Evolutionary conservation across 2,888 invertebrate species (phyloP).

Genomic region (Seladonia tumulorum): DNA sequence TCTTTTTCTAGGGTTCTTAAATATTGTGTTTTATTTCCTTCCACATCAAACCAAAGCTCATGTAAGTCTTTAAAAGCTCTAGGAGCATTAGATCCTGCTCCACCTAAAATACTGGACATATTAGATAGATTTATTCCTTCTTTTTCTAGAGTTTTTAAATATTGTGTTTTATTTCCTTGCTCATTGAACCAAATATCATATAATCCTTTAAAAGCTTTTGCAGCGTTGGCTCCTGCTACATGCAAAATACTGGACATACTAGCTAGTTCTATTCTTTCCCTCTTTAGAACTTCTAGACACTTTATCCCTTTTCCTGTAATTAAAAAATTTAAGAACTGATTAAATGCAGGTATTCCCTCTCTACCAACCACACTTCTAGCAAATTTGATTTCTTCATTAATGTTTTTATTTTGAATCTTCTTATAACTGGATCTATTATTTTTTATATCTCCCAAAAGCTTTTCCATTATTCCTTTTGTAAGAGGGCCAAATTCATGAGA

Average conservation of each 20-base stretch:
- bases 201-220: slow-evolving; percentile 73
- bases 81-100: no score
- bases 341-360: slow-evolving; percentile 5
- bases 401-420: slow-evolving; percentile 55
- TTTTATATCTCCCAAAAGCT: slow-evolving; percentile 69
- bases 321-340: slow-evolving; percentile 17
- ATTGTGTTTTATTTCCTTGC: slow-evolving; percentile 9
- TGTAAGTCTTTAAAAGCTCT: no score
- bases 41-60: no score
- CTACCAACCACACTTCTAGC: slow-evolving; percentile 22
- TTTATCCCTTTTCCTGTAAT: neutral
- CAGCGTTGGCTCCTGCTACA: slow-evolving; percentile 62
- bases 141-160: slow-evolving; percentile 40
- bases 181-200: slow-evolving; percentile 71
- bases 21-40: no score
- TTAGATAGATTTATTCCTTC: slow-evolving; percentile 38
- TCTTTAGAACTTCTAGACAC: slow-evolving; percentile 11
- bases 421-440: slow-evolving; percentile 54
- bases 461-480: slow-evolving; percentile 63
- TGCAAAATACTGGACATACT: slow-evolving; percentile 67
- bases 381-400: slow-evolving; percentile 36
- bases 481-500: slow-evolving; percentile 70
- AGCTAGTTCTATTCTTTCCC: neutral
- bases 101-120: no score
- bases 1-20: no score